Percentiles rank a stretch among this genome's conserved stretches.
phyloP scores from a whole-genome alignment of 2,797 vertebrate genomes.

The Sebastiscus tertius region DNA sequence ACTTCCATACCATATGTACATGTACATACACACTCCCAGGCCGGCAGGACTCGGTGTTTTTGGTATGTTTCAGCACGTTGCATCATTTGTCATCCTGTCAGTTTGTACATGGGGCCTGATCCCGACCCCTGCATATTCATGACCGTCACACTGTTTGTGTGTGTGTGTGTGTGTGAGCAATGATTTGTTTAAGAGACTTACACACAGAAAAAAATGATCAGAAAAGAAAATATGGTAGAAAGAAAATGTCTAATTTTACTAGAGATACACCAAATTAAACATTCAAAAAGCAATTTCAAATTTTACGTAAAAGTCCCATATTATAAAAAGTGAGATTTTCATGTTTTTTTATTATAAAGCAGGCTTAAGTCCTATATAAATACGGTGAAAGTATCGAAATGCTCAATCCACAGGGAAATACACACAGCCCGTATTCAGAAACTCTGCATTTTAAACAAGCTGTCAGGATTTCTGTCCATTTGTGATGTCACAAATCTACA shows the following conservation, averaged over 20 bases:
- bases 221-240: neutral
- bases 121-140: conserved; percentile 56
- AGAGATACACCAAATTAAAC: neutral
- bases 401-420: too few relatives aligned
- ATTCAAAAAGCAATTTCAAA: neutral
- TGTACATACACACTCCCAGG: neutral
- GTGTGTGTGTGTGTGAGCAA: neutral
- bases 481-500: too few relatives aligned
- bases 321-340: too few relatives aligned
- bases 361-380: too few relatives aligned
- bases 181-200: neutral
- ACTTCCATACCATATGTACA: neutral
- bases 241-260: neutral
- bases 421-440: too few relatives aligned
- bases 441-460: too few relatives aligned
- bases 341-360: too few relatives aligned
- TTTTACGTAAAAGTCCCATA: neutral
- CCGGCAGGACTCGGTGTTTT: neutral
- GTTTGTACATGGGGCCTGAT: conserved; percentile 28
- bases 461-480: too few relatives aligned
- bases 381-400: too few relatives aligned
- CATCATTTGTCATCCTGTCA: conserved; percentile 68
- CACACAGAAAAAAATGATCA: neutral
- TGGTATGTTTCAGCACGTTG: conserved; percentile 49
- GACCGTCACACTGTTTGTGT: neutral